Base-by-base conservation (phyloP, 2,888 invertebrate genomes). In the Liodrosophila aerea region DNA sequence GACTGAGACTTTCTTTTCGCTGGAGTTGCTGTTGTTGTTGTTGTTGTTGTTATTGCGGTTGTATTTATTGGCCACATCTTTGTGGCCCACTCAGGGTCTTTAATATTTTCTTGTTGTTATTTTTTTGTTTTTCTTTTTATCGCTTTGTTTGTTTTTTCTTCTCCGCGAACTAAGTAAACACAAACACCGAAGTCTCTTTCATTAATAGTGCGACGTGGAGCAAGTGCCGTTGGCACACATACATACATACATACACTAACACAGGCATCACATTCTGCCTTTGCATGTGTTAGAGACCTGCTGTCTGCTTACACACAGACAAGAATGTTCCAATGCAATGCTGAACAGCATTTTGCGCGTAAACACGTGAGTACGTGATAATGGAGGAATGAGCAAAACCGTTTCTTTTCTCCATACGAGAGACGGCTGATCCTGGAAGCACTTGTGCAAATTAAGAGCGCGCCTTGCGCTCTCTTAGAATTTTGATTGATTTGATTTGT, bases 191-290 rank as follows among this genome's bases (percentile, higher is more conserved):
- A 22, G 54, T 45, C 54, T 56, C 60, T 60, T 85, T 76, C 78
- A 85, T 85, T 82, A 85, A 78, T 74, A 74, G 71, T 58, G 41
- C 54, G 76, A 66, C 76, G 72, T 72, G 76, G 66, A 72, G 66
- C 66, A 76, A 72, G 76, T 76, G 66, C 57, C 52, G 65, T 46
- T 51, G 37, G 29, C 22, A 4, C 22, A 22, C 22, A 22, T 5
- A 22, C 22, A 22, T 5, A 22, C 22, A 22, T 5, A 22, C 22
- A 22, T 5, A 22, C 22, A 22, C 22, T 4, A 2, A 22, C 22
- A 22, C 22, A 5, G 22, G 22, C 22, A 22, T n/a, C n/a, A n/a
- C n/a, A n/a, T n/a, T n/a, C n/a, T n/a, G n/a, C n/a, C n/a, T n/a
- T n/a, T n/a, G n/a, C n/a, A n/a, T n/a, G n/a, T n/a, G n/a, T n/a